Conservation (phyloP, 2,888 invertebrate species). For the Perithous albicinctus region DNA sequence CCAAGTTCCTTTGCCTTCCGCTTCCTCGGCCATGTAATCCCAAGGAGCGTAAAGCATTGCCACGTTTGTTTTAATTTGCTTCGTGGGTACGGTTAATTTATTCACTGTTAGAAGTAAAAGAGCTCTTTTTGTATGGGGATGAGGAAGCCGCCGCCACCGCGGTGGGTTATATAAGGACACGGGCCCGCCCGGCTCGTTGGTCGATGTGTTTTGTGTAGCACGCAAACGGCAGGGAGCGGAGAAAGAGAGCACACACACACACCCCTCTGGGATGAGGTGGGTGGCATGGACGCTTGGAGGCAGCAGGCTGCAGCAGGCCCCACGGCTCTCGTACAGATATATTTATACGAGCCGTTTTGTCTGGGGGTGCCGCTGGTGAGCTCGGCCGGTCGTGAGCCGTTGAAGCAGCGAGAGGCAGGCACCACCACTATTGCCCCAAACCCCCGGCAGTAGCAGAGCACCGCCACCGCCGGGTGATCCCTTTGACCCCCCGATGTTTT, state of each 20-base stretch:
- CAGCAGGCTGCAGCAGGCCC: constrained; percentile 33
- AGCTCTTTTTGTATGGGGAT: constrained; percentile 58
- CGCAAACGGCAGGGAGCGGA: constrained; percentile 6
- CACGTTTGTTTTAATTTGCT: constrained; percentile 74
- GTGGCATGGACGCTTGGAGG: constrained; percentile 20
- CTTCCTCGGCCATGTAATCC: constrained; percentile 66
- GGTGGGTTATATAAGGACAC: constrained; percentile 39
- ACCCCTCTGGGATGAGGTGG: constrained; percentile 45
- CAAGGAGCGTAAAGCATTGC: constrained; percentile 69
- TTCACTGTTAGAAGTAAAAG: constrained; percentile 73
- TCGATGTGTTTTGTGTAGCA: constrained; percentile 41
- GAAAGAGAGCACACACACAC: constrained; percentile 17
- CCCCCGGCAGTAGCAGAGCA: background rate
- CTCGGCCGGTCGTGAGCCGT: constrained; percentile 44
- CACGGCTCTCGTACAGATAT: constrained; percentile 63
- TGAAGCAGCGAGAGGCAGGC: constrained; percentile 23
- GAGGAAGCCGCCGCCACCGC: constrained; percentile 14
- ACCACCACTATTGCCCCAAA: constrained; percentile 16
- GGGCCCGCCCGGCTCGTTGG: constrained; percentile 48
- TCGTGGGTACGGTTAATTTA: constrained; percentile 72
- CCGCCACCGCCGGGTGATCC: constrained; percentile 57
- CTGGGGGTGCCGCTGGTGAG: constrained; percentile 58
- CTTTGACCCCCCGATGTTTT: constrained; percentile 72
- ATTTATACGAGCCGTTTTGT: constrained; percentile 74
- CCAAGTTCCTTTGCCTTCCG: constrained; percentile 59